Conservation (phyloP, 2,888 invertebrate species). For the Patella ulyssiponensis region DNA sequence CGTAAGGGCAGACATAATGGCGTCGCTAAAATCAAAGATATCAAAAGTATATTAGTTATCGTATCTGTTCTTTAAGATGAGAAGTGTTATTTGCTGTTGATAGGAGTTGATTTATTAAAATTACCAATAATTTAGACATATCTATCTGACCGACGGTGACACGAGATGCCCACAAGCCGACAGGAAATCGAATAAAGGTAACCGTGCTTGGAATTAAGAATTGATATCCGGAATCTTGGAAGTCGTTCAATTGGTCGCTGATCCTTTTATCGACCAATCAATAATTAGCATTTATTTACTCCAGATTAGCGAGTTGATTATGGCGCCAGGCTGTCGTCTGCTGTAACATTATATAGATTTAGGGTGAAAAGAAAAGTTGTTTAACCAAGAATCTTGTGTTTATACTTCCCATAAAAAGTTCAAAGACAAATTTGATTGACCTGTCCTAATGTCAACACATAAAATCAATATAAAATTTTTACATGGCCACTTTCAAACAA, state of each 20-base stretch:
- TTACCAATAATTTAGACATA: background rate
- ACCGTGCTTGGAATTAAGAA: slow-evolving; percentile 9
- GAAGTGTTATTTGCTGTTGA: too few relatives aligned
- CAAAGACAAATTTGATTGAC: slow-evolving; percentile 9
- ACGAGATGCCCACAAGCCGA: background rate
- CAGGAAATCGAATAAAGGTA: slow-evolving; percentile 9
- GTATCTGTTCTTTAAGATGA: too few relatives aligned
- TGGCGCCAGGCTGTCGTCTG: slow-evolving; percentile 5
- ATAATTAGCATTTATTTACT: slow-evolving; percentile 9
- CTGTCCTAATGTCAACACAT: background rate
- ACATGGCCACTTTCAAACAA: too few relatives aligned
- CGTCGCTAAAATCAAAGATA: too few relatives aligned
- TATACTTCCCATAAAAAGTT: slow-evolving; percentile 1
- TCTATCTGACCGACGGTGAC: background rate
- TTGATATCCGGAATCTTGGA: background rate
- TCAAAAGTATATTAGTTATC: background rate
- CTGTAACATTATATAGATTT: background rate
- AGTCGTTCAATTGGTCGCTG: slow-evolving; percentile 7
- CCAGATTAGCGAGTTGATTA: background rate
- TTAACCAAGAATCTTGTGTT: background rate
- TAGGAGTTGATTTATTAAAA: background rate
- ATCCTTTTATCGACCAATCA: slow-evolving; percentile 9
- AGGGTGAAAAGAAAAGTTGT: background rate
- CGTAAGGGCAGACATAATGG: too few relatives aligned
- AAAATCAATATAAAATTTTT: too few relatives aligned